Evolutionary conservation across 2,797 vertebrate genomes (phyloP).

Genomic region (Tragopan temminckii): DNA sequence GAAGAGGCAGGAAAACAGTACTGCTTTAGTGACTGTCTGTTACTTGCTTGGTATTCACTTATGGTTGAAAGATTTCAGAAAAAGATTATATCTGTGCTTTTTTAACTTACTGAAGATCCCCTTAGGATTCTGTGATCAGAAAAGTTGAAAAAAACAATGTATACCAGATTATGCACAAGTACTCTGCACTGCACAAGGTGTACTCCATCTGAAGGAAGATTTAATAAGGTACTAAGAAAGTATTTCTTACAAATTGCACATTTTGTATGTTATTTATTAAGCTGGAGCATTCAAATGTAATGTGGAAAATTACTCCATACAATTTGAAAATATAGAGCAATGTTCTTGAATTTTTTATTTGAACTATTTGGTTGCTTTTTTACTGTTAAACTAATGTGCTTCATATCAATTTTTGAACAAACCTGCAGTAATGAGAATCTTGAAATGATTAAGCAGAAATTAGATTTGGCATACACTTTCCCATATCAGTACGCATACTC

Average conservation of each 20-base stretch:
- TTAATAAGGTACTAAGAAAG: not conserved
- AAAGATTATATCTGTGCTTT: fast-evolving
- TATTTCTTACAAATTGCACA: not conserved
- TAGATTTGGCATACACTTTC: not conserved
- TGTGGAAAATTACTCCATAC: not conserved
- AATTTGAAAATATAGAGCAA: not conserved
- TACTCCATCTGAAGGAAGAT: not conserved
- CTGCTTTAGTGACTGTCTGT: not conserved
- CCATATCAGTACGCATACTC: not conserved
- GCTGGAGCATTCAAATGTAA: not conserved
- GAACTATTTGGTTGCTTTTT: not conserved
- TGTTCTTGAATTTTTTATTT: not conserved
- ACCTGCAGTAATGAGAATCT: not conserved
- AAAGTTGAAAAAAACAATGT: not conserved
- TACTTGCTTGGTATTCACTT: not conserved
- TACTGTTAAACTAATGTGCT: not conserved
- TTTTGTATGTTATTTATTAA: not conserved
- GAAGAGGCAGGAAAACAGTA: not conserved
- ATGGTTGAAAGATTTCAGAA: not conserved
- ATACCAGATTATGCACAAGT: not conserved
- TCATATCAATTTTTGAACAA: not conserved
- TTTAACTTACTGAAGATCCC: not conserved
- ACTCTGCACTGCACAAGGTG: not conserved
- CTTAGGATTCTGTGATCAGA: not conserved
- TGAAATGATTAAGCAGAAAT: not conserved